Evolutionary conservation across 2,888 invertebrate genomes (phyloP), one percentile per base, ranked within the genome.

Genomic region (Heliconius ethilla): DNA sequence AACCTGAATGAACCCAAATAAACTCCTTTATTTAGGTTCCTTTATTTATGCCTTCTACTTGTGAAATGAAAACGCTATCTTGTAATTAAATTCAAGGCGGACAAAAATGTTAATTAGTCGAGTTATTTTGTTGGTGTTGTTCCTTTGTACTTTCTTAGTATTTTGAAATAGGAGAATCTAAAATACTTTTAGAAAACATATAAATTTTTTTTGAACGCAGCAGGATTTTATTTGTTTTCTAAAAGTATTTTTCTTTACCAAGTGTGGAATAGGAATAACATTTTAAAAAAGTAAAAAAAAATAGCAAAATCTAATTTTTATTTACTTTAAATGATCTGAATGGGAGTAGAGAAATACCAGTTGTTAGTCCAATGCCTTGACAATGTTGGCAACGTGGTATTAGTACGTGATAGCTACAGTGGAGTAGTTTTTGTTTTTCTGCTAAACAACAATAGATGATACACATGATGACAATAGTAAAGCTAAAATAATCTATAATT

Each of bases 51-150:
- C 7, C 51, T 51, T 18, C 18, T 59, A 59, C 10, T 59, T 29
- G 13, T 33, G n/a, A 33, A 33, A 37, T 4, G 59, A 25, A 25
- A 72, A 59, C 37, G n/a, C 59, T 59, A 37, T 59, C 72, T 65
- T 65, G 55, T 77, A 75, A 79, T 77, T 70, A 72, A 75, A 79
- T 79, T 79, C 70, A 79, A 77, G 75, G 72, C 77, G 75, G 13
- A 62, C 70, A 67, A 77, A 79, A 79, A 72, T 75, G 77, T 70
- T 77, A 77, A 79, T 79, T 77, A 79, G 62, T 74, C 18, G 69
- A 74, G 74, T 74, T 79, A 77, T 79, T 77, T 75, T 22, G 15
- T 55, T 63, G 37, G 37, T 63, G 63, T 62, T 45, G 73, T 63
- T 74, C 10, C 27, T 40, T 63, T 74, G 29, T 18, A 51, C 59